Evolutionary conservation across 2,113 vertebrate species (phyloP), one percentile per base, ranked within the genome.

Genomic region (Electrona antarctica): DNA sequence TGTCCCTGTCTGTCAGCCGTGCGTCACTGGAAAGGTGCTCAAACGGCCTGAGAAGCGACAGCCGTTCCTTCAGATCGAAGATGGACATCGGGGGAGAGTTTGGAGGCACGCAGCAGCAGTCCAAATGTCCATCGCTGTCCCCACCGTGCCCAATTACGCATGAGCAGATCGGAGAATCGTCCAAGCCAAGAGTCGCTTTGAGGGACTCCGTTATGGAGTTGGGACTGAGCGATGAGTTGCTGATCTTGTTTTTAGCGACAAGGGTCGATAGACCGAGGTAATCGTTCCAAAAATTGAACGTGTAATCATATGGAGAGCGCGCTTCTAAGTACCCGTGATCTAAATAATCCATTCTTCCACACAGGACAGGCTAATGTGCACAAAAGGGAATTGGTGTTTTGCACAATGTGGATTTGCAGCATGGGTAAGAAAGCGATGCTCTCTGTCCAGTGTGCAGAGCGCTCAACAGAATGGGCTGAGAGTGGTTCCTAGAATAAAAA

Each of bases 211-310:
- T 93, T 10, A 93, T 93, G 21, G 93, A 93, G 90, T 93, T 93
- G 8, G 88, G 92, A 13, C 82, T 88, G 74, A 87, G 89, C 8
- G 88, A 66, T 7, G 83, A 64, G 15, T 69, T 78, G 74, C 65
- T 81, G 77, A 87, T 84, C 79, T 91, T 91, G 59, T 76, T 93
- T 56, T 91, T 89, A 62, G 89, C 87, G 1, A 92, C 92, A 52
- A 93, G 86, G 56, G 92, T 93, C 15, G 92, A 93, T 73, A 95
- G 88, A 28, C 94, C 93, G 69, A 93, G 89, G 79, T 95, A 95
- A 87, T 95, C 94, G 80, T 93, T 94, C 94, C 94, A 94, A 13
- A 94, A 94, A 91, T 94, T 93, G 70, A 95, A 95, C 15, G 94
- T 95, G 82, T 94, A 93, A 57, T 94, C 92, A 14, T 90, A 94